Conservation (phyloP, 2,888 invertebrate genomes). For the Yponomeuta evonymella region DNA sequence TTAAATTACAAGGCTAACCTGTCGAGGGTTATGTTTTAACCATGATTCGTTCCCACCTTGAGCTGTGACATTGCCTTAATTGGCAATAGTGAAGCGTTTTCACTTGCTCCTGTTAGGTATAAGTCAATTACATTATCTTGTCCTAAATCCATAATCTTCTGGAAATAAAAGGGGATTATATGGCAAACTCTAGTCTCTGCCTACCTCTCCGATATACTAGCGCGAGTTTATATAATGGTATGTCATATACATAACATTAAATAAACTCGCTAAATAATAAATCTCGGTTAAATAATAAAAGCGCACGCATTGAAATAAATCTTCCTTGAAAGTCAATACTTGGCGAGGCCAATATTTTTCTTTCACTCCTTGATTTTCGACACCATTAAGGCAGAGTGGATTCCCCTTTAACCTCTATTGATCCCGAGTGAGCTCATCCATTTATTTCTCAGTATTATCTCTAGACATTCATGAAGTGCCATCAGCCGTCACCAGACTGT, state of each 20-base stretch:
- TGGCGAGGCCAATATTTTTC: not conserved
- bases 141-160: too few relatives aligned
- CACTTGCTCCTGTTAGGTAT: not conserved
- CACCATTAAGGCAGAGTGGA: not conserved
- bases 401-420: not conserved
- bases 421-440: not conserved
- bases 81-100: not conserved
- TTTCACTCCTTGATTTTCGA: not conserved
- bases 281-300: too few relatives aligned
- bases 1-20: not conserved
- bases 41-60: not conserved
- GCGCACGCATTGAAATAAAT: too few relatives aligned
- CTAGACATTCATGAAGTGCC: not conserved
- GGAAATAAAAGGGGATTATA: too few relatives aligned
- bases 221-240: too few relatives aligned
- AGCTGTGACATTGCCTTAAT: not conserved
- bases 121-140: too few relatives aligned
- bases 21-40: not conserved
- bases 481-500: not conserved
- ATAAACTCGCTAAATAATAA: too few relatives aligned
- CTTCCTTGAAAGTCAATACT: too few relatives aligned
- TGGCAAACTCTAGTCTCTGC: too few relatives aligned
- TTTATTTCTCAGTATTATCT: constrained; percentile 1
- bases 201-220: too few relatives aligned
- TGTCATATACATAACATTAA: too few relatives aligned